Evolutionary conservation across 2,888 invertebrate species (phyloP), one percentile per base, ranked within the genome.

Genomic region (Eupeodes latifasciatus): DNA sequence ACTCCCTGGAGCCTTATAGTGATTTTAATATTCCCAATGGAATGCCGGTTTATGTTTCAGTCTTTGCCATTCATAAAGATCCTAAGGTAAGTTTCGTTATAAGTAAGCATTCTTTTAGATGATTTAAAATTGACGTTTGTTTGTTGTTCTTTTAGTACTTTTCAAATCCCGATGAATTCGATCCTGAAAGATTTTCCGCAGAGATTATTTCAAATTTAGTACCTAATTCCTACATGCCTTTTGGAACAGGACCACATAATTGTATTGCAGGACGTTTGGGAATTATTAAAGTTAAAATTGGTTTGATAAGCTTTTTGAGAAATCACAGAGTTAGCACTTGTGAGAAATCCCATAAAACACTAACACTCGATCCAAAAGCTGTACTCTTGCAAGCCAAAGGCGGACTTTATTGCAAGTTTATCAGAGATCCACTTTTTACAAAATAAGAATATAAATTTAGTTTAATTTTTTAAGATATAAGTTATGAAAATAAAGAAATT

Each of bases 151-250:
- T 40, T 5, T 71, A 89, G 74, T 89, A 90, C 53, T 91, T 80
- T 27, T 82, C 90, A 16, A 81, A 91, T 78, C 91, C 91, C 2
- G 85, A 90, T 3, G 74, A 83, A 55, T 92, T 91, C 64, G 81
- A 91, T 71, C 91, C 91, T 0, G 91, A 91, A 69, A 82, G 91
- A 79, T 91, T 91, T 89, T 85, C 91, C 1, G 44, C 89, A 7
- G 91, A 91, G 51, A 91, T 91, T 62, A 90, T 89, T 55, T 7
- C 80, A 2, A 89, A 90, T 11, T 86, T 91, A n/a, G 10, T 55
- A 7, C 87, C 90, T 7, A 90, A 84, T 47, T 79, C 90, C 0
- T 91, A 90, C 57, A 86, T 92, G 57, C 91, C 91, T 7, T 91
- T 91, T 71, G 91, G 91, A 7, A 80, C 76, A 9, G 91, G 91